Evolutionary conservation across 2,113 vertebrate genomes (phyloP).

Genomic region (Poicephalus meyeri): DNA sequence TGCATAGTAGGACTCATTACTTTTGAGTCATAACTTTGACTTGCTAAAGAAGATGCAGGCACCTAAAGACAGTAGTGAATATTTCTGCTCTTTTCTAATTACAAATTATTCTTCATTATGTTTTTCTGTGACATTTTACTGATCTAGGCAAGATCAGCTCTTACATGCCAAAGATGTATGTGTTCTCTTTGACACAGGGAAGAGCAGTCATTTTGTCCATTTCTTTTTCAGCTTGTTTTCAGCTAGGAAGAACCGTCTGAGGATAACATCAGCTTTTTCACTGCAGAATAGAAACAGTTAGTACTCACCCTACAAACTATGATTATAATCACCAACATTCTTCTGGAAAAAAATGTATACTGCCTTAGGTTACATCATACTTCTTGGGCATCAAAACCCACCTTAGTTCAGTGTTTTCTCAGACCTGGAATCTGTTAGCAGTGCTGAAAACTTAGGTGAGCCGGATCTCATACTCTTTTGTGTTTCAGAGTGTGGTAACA

Average conservation of each 20-base stretch:
- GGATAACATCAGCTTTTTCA: not conserved
- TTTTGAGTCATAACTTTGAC: not conserved
- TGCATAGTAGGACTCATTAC: not conserved
- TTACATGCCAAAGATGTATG: not conserved
- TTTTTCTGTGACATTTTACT: not conserved
- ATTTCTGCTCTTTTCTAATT: not conserved
- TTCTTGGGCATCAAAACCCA: not conserved
- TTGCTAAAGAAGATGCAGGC: not conserved
- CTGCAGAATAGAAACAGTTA: not conserved
- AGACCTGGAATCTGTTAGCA: not conserved
- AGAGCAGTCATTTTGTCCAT: not conserved
- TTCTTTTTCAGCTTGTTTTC: not conserved
- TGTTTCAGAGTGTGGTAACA: not conserved
- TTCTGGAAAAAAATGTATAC: not conserved
- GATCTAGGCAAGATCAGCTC: not conserved
- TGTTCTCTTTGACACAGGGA: not conserved
- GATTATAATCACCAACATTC: not conserved
- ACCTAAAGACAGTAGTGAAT: not conserved
- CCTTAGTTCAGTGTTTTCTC: not conserved
- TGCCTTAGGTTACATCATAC: not conserved
- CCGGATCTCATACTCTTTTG: not conserved
- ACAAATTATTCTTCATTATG: not conserved
- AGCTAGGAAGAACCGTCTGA: not conserved
- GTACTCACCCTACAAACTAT: not conserved
- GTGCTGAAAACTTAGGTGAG: not conserved